phyloP scores from a whole-genome alignment of 1,140 invertebrate species.

The Rhizoglyphus robini region DNA sequence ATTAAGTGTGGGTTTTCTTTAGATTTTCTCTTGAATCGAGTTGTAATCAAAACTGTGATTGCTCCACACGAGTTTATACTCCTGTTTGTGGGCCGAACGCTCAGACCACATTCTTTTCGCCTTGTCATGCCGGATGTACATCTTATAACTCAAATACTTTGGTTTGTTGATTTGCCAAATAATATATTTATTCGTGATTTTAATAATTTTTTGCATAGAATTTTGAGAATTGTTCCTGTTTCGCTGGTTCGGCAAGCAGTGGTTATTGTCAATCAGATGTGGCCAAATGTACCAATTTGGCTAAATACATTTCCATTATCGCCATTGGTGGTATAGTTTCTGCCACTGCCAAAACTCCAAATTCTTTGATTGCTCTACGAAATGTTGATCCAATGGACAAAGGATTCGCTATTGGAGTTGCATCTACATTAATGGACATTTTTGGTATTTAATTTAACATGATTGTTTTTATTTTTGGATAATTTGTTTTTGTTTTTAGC shows the following conservation, averaged over 20 bases:
- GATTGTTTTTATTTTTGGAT: background rate
- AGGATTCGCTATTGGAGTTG: conserved; percentile 30
- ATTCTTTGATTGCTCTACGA: conserved; percentile 30
- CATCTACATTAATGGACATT: conserved; percentile 25
- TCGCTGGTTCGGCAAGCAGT: background rate
- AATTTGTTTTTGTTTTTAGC: conserved; percentile 21
- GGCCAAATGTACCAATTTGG: background rate
- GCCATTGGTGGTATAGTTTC: background rate
- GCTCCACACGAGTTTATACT: conserved; percentile 21
- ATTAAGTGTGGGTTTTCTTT: background rate
- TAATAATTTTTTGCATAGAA: background rate
- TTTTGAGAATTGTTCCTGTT: background rate
- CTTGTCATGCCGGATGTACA: conserved; percentile 70
- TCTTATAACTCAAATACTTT: background rate
- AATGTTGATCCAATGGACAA: conserved; percentile 31
- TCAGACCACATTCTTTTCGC: conserved; percentile 60
- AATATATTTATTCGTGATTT: background rate
- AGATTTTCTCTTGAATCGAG: conserved; percentile 33
- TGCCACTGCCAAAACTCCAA: conserved; percentile 29
- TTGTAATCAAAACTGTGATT: conserved; percentile 29
- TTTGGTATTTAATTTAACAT: conserved; percentile 23
- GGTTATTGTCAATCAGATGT: conserved; percentile 14
- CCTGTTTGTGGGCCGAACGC: conserved; percentile 61
- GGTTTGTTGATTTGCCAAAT: background rate
- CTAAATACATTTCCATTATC: background rate